Conservation (phyloP, 2,113 vertebrate genomes). For the Rhinichthys klamathensis region DNA sequence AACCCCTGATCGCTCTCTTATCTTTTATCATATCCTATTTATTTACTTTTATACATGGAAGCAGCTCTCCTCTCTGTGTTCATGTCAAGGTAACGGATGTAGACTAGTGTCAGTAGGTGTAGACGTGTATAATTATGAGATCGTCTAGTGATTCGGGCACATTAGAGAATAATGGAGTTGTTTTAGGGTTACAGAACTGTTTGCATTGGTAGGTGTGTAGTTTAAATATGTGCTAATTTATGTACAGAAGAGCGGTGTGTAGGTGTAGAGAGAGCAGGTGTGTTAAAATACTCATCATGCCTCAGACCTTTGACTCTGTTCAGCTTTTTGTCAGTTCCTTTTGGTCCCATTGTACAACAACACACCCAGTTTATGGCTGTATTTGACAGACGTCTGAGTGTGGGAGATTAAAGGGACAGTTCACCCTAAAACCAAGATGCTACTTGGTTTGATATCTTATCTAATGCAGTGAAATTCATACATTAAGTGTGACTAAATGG, state of each 20-base stretch:
- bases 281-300: not conserved
- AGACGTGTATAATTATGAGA: not conserved
- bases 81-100: not conserved
- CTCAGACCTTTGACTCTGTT: not conserved
- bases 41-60: not conserved
- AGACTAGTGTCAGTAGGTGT: not conserved
- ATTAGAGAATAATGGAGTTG: not conserved
- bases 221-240: slow-evolving; percentile 19
- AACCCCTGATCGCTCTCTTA: not conserved
- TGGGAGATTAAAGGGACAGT: not conserved
- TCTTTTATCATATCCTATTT: not conserved
- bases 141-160: not conserved
- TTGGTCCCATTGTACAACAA: not conserved
- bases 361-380: not conserved
- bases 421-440: not conserved
- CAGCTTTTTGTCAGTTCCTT: not conserved
- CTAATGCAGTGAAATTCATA: not conserved
- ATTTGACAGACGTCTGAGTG: not conserved
- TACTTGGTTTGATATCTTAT: not conserved
- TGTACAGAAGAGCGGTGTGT: slow-evolving; percentile 20
- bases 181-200: not conserved
- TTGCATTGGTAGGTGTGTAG: not conserved
- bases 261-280: not conserved
- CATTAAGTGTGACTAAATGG: too few relatives aligned
- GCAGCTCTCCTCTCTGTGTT: not conserved